Evolutionary conservation across 2,888 invertebrate species (phyloP).

Genomic region (Phragmatobia fuliginosa): DNA sequence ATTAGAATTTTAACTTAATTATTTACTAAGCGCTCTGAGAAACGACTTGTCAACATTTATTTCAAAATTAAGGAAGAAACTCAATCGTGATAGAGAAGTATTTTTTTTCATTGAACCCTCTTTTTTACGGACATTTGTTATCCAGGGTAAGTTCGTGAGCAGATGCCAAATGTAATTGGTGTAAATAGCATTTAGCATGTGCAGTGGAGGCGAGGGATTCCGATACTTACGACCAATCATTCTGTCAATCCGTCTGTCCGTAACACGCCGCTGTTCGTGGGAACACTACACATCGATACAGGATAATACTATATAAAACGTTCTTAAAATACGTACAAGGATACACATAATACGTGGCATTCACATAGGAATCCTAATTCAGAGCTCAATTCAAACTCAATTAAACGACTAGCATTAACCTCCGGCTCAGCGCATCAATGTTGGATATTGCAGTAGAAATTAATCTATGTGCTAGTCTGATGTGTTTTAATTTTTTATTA

Average conservation of each 20-base stretch:
- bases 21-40: slow-evolving; percentile 1
- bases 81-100: slow-evolving; percentile 27
- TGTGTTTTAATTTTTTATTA: no score
- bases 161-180: slow-evolving; percentile 77
- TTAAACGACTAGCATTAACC: no score
- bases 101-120: slow-evolving; percentile 35
- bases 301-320: slow-evolving; percentile 52
- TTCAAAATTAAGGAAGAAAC: slow-evolving; percentile 20
- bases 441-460: no score
- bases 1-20: background rate
- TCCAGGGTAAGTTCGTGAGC: slow-evolving; percentile 72
- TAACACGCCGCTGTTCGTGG: slow-evolving; percentile 63
- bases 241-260: slow-evolving; percentile 75
- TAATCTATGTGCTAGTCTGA: no score
- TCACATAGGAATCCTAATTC: background rate
- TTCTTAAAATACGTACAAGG: slow-evolving; percentile 28
- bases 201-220: slow-evolving; percentile 63
- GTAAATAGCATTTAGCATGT: slow-evolving; percentile 67
- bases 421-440: no score
- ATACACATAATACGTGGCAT: slow-evolving; percentile 5
- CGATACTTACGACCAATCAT: slow-evolving; percentile 80
- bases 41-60: slow-evolving; percentile 25
- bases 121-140: slow-evolving; percentile 46
- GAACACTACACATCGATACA: slow-evolving; percentile 61
- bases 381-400: background rate